Percentiles rank a stretch among this genome's conserved stretches.
These are phyloP conservation scores for Coremacera marginata DNA, from an alignment of 2,888 invertebrate genomes.

Conservation along the genomic window DNA sequence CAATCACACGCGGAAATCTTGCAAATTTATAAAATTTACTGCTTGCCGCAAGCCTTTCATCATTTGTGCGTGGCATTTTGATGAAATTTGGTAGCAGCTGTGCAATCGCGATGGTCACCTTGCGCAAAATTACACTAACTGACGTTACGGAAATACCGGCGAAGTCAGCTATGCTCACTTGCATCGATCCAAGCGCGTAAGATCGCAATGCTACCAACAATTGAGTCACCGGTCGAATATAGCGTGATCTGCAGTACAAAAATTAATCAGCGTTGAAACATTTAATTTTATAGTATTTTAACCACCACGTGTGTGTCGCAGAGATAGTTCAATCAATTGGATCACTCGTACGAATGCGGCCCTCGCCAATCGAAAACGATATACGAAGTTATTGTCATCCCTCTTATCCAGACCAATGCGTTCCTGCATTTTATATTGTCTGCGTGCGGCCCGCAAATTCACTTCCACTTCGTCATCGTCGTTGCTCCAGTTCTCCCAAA, in stretches of 20 bases:
- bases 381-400: background rate
- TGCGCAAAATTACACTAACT: background rate
- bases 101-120: background rate
- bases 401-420: no score
- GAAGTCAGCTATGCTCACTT: background rate
- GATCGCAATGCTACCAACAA: background rate
- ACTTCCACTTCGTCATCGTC: no score
- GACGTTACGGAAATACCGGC: background rate
- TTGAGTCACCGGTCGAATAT: constrained; percentile 7
- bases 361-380: background rate
- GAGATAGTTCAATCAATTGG: background rate
- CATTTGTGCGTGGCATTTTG: no score
- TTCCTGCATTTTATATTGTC: no score
- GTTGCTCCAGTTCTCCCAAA: no score
- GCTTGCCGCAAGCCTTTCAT: no score
- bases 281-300: background rate
- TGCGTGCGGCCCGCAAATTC: no score
- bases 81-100: background rate
- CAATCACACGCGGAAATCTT: constrained; percentile 39
- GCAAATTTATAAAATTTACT: no score
- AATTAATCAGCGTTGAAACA: background rate
- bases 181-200: constrained; percentile 7
- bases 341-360: background rate
- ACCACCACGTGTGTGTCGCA: background rate
- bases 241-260: background rate